Conservation (phyloP, 2,797 vertebrate genomes). For the Echiichthys vipera region DNA sequence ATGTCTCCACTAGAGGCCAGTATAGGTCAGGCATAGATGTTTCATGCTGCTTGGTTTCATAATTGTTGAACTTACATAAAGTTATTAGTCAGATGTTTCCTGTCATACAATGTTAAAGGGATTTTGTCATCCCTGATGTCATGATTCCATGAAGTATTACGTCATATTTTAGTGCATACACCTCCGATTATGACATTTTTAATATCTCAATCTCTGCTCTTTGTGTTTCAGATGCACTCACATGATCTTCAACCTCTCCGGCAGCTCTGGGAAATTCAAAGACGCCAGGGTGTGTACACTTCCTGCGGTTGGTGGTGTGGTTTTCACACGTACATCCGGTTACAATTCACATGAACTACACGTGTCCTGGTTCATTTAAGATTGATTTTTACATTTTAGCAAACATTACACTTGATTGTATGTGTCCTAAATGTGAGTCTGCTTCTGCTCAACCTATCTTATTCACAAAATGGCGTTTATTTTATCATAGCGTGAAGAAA, state of each 20-base stretch:
- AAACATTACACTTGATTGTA: neutral
- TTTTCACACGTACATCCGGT: slow-evolving; percentile 22
- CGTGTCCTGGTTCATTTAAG: neutral
- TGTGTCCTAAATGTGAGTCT: neutral
- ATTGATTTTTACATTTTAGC: neutral
- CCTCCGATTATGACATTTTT: neutral
- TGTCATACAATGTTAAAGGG: slow-evolving; percentile 1
- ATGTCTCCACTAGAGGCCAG: slow-evolving; percentile 63
- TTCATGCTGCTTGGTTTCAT: slow-evolving; percentile 48
- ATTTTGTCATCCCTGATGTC: slow-evolving; percentile 8
- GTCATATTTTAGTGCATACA: neutral
- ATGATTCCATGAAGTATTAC: neutral
- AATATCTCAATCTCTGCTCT: neutral
- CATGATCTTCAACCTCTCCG: neutral
- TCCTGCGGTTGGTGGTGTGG: neutral
- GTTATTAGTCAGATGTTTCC: slow-evolving; percentile 52
- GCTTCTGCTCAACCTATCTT: neutral
- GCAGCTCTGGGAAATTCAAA: neutral
- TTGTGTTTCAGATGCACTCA: neutral
- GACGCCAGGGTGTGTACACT: neutral
- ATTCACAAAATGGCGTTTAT: neutral
- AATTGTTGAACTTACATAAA: slow-evolving; percentile 66
- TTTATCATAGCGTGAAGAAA: neutral
- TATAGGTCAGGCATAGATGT: neutral
- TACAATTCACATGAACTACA: neutral